A percentile compares a stretch with the other conserved stretches of the same genome.
Evolutionary conservation across 2,888 invertebrate genomes (phyloP).

Genomic region (Empis livida): DNA sequence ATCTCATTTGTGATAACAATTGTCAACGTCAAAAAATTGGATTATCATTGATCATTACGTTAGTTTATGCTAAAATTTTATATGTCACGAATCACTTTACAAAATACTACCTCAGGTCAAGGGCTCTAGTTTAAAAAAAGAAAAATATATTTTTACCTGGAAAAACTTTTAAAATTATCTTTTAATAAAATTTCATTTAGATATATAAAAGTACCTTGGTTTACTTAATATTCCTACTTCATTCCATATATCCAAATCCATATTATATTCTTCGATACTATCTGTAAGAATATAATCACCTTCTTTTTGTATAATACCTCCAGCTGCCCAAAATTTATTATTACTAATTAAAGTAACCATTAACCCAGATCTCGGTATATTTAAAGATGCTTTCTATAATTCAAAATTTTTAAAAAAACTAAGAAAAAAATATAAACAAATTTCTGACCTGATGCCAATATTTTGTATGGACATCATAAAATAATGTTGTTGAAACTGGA

Average conservation of each 20-base stretch:
- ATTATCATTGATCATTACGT: no score
- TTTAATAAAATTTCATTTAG: no score
- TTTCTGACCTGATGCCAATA: constrained; percentile 18
- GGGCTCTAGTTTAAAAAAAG: no score
- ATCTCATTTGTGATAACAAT: no score
- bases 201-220: constrained; percentile 3
- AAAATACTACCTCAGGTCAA: no score
- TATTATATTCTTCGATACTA: constrained; percentile 51
- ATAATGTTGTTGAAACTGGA: constrained; percentile 18
- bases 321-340: constrained; percentile 53
- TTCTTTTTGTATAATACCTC: constrained; percentile 53
- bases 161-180: no score
- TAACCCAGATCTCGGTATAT: constrained; percentile 21
- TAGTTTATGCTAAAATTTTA: no score
- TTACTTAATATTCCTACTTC: constrained; percentile 4
- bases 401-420: background rate
- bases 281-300: constrained; percentile 40
- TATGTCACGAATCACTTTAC: no score
- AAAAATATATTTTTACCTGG: no score
- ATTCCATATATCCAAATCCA: constrained; percentile 39
- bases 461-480: constrained; percentile 16
- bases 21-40: no score
- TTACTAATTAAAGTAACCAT: constrained; percentile 16
- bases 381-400: constrained; percentile 18
- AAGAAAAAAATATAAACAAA: background rate